Percentiles rank a stretch among this genome's conserved stretches.
Evolutionary conservation across 2,113 vertebrate genomes (phyloP).

Genomic region (Talpa occidentalis): DNA sequence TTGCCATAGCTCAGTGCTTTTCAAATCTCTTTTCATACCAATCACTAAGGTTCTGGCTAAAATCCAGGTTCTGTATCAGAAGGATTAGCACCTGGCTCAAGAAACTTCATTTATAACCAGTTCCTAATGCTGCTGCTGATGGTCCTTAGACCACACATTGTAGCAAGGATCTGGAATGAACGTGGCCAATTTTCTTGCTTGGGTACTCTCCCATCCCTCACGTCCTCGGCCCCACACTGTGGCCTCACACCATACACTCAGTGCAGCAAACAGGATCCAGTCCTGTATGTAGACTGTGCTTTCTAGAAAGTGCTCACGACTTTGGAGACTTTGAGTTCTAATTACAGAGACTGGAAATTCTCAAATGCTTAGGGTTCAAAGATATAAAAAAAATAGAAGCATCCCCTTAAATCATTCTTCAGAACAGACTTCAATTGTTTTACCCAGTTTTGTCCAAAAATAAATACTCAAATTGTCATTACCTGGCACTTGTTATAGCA

Average conservation of each 20-base stretch:
- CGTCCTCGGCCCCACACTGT: background rate
- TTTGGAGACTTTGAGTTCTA: background rate
- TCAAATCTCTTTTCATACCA: background rate
- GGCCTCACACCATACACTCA: background rate
- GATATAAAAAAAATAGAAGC: background rate
- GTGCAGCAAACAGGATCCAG: background rate
- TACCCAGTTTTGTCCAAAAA: background rate
- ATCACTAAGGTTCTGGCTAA: background rate
- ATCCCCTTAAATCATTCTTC: background rate
- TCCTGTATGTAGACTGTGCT: background rate
- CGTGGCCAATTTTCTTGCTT: background rate
- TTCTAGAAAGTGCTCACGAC: background rate
- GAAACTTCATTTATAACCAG: background rate
- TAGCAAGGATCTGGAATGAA: background rate
- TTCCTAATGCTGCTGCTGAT: fast-evolving
- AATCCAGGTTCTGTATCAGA: background rate
- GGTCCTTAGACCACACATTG: background rate
- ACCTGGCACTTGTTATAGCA: background rate
- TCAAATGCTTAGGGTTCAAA: background rate
- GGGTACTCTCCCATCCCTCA: background rate
- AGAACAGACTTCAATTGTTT: background rate
- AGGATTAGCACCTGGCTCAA: background rate
- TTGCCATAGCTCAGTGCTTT: background rate
- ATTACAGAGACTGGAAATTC: background rate
- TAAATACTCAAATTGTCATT: background rate